These are phyloP conservation scores for Stylophora pistillata DNA, from an alignment of 64 coral and sea anemone species.

Conservation along the genomic window DNA sequence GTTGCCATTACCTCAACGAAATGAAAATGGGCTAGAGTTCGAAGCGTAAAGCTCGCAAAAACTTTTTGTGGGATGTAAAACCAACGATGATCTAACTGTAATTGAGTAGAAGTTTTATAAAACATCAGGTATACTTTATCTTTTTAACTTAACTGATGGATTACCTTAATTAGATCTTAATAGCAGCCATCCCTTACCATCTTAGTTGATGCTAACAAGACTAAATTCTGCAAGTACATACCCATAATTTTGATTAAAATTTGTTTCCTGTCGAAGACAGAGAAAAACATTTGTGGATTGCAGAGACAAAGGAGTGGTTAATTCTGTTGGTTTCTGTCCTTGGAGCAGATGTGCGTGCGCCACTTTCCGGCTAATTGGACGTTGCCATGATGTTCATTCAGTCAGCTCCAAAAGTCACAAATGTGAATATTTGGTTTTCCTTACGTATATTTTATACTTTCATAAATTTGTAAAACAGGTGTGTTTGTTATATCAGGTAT, in stretches of 20 bases:
- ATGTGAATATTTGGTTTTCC: background rate
- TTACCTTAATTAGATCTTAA: background rate
- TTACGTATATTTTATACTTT: background rate
- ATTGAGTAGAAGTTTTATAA: background rate
- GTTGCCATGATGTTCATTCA: background rate
- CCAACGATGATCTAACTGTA: background rate
- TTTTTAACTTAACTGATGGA: background rate
- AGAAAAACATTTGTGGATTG: background rate
- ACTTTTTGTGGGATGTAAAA: background rate
- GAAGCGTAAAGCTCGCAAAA: background rate
- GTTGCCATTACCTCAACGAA: constrained; percentile 10
- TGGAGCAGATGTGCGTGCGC: background rate
- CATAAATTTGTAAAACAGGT: background rate
- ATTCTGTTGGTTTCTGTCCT: background rate
- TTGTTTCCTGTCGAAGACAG: background rate
- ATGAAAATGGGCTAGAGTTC: constrained; percentile 9
- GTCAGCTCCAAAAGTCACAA: background rate
- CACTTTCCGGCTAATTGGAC: background rate
- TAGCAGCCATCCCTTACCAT: background rate
- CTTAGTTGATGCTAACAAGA: background rate
- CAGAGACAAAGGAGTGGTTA: background rate
- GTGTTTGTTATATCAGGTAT: background rate
- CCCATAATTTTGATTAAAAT: background rate
- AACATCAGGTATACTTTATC: background rate
- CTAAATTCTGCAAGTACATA: too few species aligned